Evolutionary conservation across 1,140 invertebrate genomes (phyloP).

Genomic region (Drosophila littoralis): DNA sequence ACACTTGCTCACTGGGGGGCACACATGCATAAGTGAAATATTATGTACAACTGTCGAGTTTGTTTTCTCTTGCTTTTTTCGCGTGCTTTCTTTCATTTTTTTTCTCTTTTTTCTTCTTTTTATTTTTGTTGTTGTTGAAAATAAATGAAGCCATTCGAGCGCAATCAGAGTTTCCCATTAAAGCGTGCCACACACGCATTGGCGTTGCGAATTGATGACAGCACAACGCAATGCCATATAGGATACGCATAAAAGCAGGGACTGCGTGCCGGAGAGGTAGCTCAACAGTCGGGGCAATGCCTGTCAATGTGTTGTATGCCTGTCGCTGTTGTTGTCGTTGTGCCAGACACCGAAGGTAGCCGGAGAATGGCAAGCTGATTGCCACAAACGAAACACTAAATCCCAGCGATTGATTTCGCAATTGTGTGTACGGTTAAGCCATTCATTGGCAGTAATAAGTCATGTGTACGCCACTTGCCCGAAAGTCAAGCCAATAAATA

Average conservation of each 20-base stretch:
- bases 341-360: conserved; percentile 9
- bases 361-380: conserved; percentile 25
- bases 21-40: conserved; percentile 81
- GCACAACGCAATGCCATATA: conserved; percentile 39
- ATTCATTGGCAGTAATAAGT: conserved; percentile 14
- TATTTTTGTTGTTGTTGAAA: conserved; percentile 39
- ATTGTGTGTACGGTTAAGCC: conserved; percentile 9
- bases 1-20: conserved; percentile 39
- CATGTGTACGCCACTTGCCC: conserved; percentile 9
- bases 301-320: no score
- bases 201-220: conserved; percentile 63
- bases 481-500: conserved; percentile 23
- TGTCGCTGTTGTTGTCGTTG: conserved; percentile 4
- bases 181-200: conserved; percentile 67
- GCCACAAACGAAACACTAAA: conserved; percentile 33
- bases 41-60: conserved; percentile 81
- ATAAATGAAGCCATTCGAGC: conserved; percentile 82
- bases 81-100: conserved; percentile 35
- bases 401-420: conserved; percentile 27
- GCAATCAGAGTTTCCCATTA: conserved; percentile 80
- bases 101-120: conserved; percentile 24
- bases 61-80: conserved; percentile 58
- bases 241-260: conserved; percentile 40
- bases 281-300: no score
- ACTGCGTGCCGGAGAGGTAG: no score